Base-by-base conservation (phyloP, 1,140 invertebrate species). In the Drosophila takahashii region DNA sequence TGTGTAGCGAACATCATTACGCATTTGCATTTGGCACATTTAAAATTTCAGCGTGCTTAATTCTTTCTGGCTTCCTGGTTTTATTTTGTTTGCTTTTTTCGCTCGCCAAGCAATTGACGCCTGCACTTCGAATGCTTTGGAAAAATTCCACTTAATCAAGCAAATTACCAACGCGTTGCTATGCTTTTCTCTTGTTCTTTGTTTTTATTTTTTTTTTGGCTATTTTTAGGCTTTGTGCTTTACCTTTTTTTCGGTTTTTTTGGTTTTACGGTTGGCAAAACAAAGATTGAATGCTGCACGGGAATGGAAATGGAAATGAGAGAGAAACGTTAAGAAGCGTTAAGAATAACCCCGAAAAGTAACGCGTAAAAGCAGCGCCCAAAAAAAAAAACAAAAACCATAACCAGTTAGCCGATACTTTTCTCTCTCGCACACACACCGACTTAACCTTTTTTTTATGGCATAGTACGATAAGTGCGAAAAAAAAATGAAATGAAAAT, bases 321-420 rank as follows among this genome's bases (percentile, higher is more conserved):
- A 3, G 39, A 48, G 34, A 26, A 51, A 37, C 22, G 27, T 11
- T 9, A 67, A 67, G 36, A 77, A 60, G 62, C 64, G 76, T 79
- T 86, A 87, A 89, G 83, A 87, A 87, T 87, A 87, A 89, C 83
- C 83, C 83, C 76, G 87, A 86, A 86, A 87, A 86, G 81, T 85
- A 84, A 84, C 81, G 70, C 81, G 81, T 85, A 84, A 84, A 84
- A 80, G 62, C 48, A 65, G 75, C 58, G 64, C 65, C 71, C 77
- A 74, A 54, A 75, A 62, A 62, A 85, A 73, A 73, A 45, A 76
- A 84, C 60, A 61, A 86, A 86, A 86, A 86, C 83, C 83, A 87
- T n/a, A n/a, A 22, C 22, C 22, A 22, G 83, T 87, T 87, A 79
- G 84, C 76, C 66, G 53, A 85, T 75, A 86, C 83, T 50, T 58